Base-by-base conservation (phyloP, 2,797 vertebrate species). In the Premnoplex brunnescens region DNA sequence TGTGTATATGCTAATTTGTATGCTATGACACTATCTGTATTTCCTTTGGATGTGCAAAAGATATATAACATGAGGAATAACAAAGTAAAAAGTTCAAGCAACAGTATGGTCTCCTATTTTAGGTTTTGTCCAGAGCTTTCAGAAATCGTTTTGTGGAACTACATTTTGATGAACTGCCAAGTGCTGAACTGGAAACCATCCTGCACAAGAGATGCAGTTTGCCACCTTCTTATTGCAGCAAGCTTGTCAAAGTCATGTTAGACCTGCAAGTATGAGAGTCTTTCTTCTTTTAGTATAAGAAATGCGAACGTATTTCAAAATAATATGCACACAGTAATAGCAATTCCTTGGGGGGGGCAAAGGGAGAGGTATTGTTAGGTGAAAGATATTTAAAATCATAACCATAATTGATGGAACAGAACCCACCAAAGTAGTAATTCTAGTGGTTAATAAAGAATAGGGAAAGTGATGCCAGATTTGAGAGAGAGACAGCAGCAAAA, bases 121-220 rank as follows among this genome's bases (percentile, higher is more conserved):
- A 99, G 99, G 98, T 99, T 63, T 98, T 99, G 89, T 99, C 99
- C 68, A 98, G 99, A 97, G 99, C 99, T 27, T 99, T 99, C 97
- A 98, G 99, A 91, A 99, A 99, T 96, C 99, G 99, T 82, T 99
- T 99, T 95, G 99, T 99, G 89, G 99, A 99, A 93, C 96, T 99
- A 43, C 99, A 99, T 97, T 99, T 99, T 96, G 98, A 99, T 91
- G 99, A 99, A 79, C 95, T 99, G 52, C 99, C 99, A 86, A 99
- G 98, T 80, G 95, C 78, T 49, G 99, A 99, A 94, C 96, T 99
- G 96, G 99, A 99, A 97, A 99, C 97, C 30, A 99, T 99, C 95
- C 98, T 99, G 75, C 98, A 99, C 96, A 98, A 99, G 97, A 97
- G 99, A 37, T 99, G 99, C 94, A 98, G 98, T 94, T 98, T 99